phyloP scores from a whole-genome alignment of 92 coral and sea anemone genomes.

The Siderastrea siderea region DNA sequence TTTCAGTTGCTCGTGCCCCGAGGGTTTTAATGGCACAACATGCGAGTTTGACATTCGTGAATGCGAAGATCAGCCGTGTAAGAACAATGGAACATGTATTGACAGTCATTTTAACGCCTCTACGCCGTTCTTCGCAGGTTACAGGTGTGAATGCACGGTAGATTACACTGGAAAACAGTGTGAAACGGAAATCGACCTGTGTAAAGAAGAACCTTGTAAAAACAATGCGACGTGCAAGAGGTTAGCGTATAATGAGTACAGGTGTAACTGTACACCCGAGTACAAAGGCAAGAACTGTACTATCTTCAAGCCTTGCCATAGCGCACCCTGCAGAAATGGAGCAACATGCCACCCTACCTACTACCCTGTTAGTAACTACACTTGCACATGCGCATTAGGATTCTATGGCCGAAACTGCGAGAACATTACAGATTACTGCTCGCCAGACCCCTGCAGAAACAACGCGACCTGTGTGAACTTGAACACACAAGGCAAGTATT shows the following conservation, averaged over 20 bases:
- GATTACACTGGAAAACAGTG: slow-evolving; percentile 84
- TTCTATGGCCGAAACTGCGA: slow-evolving; percentile 87
- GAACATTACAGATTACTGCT: slow-evolving; percentile 76
- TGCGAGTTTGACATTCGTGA: slow-evolving; percentile 87
- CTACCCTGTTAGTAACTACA: slow-evolving; percentile 69
- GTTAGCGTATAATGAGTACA: slow-evolving; percentile 64
- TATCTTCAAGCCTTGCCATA: slow-evolving; percentile 60
- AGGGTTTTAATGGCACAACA: slow-evolving; percentile 71
- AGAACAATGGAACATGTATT: slow-evolving; percentile 88
- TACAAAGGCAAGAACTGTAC: slow-evolving; percentile 78
- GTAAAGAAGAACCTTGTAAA: slow-evolving; percentile 69
- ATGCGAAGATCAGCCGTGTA: slow-evolving; percentile 81
- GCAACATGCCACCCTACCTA: slow-evolving; percentile 75
- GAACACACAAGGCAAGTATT: slow-evolving; percentile 57
- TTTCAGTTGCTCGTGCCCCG: slow-evolving; percentile 76
- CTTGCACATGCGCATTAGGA: slow-evolving; percentile 86
- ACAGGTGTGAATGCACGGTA: slow-evolving; percentile 79
- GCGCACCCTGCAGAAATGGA: slow-evolving; percentile 82
- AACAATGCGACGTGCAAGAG: slow-evolving; percentile 76
- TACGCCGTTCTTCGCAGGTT: slow-evolving; percentile 70
- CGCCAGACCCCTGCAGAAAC: slow-evolving; percentile 73
- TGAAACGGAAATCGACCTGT: slow-evolving; percentile 73
- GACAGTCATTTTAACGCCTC: slow-evolving; percentile 74
- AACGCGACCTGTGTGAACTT: slow-evolving; percentile 82
- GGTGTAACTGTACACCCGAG: slow-evolving; percentile 81